Evolutionary conservation across 2,113 vertebrate species (phyloP).

Genomic region (Ciconia boyciana): DNA sequence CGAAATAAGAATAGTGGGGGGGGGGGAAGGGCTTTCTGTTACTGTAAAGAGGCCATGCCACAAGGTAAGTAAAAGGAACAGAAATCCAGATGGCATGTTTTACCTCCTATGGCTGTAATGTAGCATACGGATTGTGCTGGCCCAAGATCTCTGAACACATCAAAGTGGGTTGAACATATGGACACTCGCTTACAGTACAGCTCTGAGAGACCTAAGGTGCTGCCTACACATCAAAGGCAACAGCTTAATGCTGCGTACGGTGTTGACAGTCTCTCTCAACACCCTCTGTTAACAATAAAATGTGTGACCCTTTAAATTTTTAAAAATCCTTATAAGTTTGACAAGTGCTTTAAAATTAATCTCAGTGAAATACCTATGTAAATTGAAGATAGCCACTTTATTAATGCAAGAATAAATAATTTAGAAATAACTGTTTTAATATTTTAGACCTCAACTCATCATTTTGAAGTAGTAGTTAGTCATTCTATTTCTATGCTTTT

Average conservation of each 20-base stretch:
- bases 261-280: constrained; percentile 50
- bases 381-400: neutral
- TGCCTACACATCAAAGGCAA: constrained; percentile 47
- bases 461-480: neutral
- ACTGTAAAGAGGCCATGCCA: neutral
- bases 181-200: constrained; percentile 3
- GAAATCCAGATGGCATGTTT: constrained; percentile 27
- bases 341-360: constrained; percentile 17
- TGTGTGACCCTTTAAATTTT: constrained; percentile 3
- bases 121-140: constrained; percentile 42
- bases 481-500: neutral
- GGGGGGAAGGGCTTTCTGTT: neutral
- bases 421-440: neutral
- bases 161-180: constrained; percentile 53
- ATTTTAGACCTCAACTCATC: neutral
- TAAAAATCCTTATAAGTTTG: neutral
- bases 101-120: neutral
- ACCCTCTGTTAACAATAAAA: constrained; percentile 57
- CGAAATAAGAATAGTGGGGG: neutral
- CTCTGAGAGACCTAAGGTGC: constrained; percentile 39
- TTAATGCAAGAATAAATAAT: neutral
- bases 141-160: constrained; percentile 32
- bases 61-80: neutral
- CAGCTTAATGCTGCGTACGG: constrained; percentile 11
- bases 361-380: neutral